Conservation (phyloP, 2,888 invertebrate species). For the Troides helena region DNA sequence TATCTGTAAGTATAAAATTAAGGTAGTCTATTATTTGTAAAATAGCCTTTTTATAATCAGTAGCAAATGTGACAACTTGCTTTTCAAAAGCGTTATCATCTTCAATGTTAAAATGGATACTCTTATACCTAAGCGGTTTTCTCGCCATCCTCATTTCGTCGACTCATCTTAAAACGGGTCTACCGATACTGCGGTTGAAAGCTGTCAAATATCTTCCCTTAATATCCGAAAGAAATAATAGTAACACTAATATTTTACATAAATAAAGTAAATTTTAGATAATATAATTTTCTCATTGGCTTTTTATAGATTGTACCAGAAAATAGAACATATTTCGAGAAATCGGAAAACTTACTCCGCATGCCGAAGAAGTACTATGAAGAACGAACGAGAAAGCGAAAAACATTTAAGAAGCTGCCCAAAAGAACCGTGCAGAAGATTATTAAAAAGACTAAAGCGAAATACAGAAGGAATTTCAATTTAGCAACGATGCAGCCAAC, state of each 20-base stretch:
- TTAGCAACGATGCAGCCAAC: conserved; percentile 43
- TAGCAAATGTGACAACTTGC: too few relatives aligned
- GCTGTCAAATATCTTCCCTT: too few relatives aligned
- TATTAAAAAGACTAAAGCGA: conserved; percentile 59
- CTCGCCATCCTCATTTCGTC: too few relatives aligned
- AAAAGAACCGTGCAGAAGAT: conserved; percentile 70
- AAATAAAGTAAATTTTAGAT: too few relatives aligned
- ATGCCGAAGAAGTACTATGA: conserved; percentile 50
- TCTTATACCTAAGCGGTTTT: too few relatives aligned
- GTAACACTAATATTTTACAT: neutral
- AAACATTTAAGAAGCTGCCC: conserved; percentile 50
- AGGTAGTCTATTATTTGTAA: too few relatives aligned
- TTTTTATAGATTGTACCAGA: conserved; percentile 33
- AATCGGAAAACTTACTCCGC: conserved; percentile 56
- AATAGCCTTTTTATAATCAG: too few relatives aligned
- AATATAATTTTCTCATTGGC: neutral
- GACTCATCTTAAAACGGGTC: too few relatives aligned
- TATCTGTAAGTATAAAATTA: conserved; percentile 13
- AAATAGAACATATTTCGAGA: conserved; percentile 58
- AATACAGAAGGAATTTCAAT: conserved; percentile 47
- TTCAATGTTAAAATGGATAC: too few relatives aligned
- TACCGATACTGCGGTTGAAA: too few relatives aligned
- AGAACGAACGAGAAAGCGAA: conserved; percentile 46
- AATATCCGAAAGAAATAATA: neutral
- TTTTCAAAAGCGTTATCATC: too few relatives aligned